Evolutionary conservation across 2,113 vertebrate species (phyloP), one percentile per base, ranked within the genome.

Genomic region (Indicator maculatus): DNA sequence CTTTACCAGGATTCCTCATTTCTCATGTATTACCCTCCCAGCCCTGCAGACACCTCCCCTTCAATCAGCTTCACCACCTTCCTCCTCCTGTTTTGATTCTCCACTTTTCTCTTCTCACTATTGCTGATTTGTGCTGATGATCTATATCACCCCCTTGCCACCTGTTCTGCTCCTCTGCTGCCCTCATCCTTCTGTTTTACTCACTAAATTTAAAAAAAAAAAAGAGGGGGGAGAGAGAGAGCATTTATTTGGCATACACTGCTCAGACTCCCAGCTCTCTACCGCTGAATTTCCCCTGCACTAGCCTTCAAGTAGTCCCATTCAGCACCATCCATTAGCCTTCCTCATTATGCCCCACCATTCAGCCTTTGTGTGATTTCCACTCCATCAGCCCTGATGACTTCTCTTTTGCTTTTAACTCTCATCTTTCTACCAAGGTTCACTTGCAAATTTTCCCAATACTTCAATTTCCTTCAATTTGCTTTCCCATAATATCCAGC

Each of bases 371-470:
- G 58, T 64, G 47, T 33, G 6, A 81, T 81, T 92, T 95, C 69
- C 10, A 11, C 20, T 93, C 65, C 60, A 78, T 78, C 53, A 93
- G 18, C 26, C 13, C 28, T 53, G 6, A 47, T 44, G 28, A 74
- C 33, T 88, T 91, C 36, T 72, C 53, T 70, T 93, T 81, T 60
- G 26, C 69, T 90, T 92, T 88, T 91, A 86, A 72, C 36, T 27
- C 45, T 67, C 6, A 0, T 52, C 71, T 89, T 67, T 66, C 78
- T 52, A 88, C 21, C 28, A 44, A 44, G 83, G 56, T 50, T 69
- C 75, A 83, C 89, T 31, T 56, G 56, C 56, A 93, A 74, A 80
- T 67, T 86, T 31, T 88, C n/a, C 27, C 31, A 56, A 13, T 11
- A 45, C 61, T 89, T 80, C 21, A 16, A 26, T 65, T 76, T 64